These are phyloP conservation scores for Chaenogobius annularis DNA, from an alignment of 2,113 vertebrate genomes.

Conservation along the genomic window DNA sequence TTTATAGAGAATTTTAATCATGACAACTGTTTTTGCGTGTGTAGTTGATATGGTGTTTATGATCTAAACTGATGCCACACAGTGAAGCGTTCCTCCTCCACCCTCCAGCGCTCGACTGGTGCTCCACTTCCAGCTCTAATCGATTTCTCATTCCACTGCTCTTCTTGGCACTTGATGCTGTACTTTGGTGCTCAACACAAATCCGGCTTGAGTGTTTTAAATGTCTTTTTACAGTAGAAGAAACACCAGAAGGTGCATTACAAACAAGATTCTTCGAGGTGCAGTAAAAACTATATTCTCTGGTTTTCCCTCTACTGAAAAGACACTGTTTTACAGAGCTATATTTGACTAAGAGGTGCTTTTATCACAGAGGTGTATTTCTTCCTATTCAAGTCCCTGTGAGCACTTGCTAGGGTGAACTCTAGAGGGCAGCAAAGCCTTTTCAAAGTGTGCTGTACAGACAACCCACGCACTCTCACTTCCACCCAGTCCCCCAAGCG, in stretches of 20 bases:
- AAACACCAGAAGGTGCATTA: constrained; percentile 8
- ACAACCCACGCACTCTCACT: constrained; percentile 49
- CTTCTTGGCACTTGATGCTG: constrained; percentile 61
- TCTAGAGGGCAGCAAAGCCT: constrained; percentile 63
- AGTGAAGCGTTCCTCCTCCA: constrained; percentile 55
- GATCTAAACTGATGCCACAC: constrained; percentile 5
- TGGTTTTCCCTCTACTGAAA: constrained; percentile 14
- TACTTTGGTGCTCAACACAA: constrained; percentile 64
- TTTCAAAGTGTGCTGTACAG: constrained; percentile 47
- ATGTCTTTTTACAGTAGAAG: constrained; percentile 14
- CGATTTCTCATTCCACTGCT: constrained; percentile 47
- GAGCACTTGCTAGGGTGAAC: constrained; percentile 56
- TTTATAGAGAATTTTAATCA: constrained; percentile 1
- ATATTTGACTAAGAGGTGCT: constrained; percentile 41
- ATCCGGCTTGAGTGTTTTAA: constrained; percentile 32
- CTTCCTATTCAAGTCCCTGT: constrained; percentile 50
- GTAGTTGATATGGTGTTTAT: neutral
- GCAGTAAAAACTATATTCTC: neutral
- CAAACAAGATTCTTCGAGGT: neutral
- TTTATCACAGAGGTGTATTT: constrained; percentile 26
- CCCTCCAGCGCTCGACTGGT: constrained; percentile 59
- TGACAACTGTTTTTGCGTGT: constrained; percentile 3
- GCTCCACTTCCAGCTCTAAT: constrained; percentile 63
- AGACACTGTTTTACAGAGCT: constrained; percentile 33
- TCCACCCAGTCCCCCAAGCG: constrained; percentile 15